These are phyloP conservation scores for Limosa lapponica DNA, from an alignment of 2,797 vertebrate genomes.

Conservation along the genomic window DNA sequence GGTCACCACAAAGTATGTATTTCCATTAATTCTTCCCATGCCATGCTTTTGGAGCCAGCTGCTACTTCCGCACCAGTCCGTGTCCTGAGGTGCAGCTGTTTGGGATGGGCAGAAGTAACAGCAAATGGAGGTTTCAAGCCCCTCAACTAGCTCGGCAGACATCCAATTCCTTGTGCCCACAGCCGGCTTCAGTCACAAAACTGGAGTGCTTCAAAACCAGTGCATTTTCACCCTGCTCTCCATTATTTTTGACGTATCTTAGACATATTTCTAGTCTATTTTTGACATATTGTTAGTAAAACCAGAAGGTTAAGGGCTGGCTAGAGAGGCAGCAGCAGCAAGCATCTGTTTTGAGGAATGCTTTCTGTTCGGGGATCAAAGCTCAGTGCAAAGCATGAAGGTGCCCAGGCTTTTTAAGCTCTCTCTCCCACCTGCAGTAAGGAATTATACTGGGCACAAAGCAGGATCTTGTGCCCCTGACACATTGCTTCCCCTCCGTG, in stretches of 20 bases:
- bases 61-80: not conserved
- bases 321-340: not conserved
- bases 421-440: not conserved
- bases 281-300: not conserved
- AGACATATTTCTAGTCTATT: not conserved
- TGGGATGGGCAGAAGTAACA: not conserved
- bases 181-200: not conserved
- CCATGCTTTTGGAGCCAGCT: not conserved
- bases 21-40: not conserved
- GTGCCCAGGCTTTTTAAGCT: not conserved
- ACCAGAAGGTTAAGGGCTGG: not conserved
- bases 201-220: not conserved
- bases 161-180: not conserved
- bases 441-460: not conserved
- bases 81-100: not conserved
- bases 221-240: not conserved
- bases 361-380: not conserved
- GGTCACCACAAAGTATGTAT: not conserved
- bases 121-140: not conserved
- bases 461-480: not conserved
- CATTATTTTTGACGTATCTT: not conserved
- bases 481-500: accelerated
- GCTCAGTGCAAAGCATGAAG: not conserved
- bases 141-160: not conserved
- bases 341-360: not conserved